Conservation (phyloP, 1,140 invertebrate genomes). For the Brachionus angularis region DNA sequence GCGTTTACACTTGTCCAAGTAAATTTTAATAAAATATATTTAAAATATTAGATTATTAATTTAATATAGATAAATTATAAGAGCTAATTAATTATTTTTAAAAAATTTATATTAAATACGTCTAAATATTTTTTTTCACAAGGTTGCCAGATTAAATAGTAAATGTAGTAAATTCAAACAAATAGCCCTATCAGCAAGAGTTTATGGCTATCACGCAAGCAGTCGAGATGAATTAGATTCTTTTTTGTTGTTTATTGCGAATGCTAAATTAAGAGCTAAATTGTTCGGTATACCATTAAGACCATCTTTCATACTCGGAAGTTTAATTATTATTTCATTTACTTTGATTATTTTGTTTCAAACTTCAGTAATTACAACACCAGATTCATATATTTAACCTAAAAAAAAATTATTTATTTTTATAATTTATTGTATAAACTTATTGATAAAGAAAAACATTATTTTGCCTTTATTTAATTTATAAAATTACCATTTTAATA, state of each 20-base stretch:
- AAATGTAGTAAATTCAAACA: slow-evolving; percentile 54
- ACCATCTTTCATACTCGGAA: slow-evolving; percentile 51
- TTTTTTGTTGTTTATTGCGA: slow-evolving; percentile 54
- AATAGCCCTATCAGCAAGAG: slow-evolving; percentile 54
- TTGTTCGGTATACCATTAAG: slow-evolving; percentile 55
- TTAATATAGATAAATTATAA: too few species aligned
- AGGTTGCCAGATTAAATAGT: slow-evolving; percentile 57
- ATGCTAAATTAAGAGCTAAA: slow-evolving; percentile 54
- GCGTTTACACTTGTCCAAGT: slow-evolving; percentile 53
- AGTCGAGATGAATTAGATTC: slow-evolving; percentile 56
- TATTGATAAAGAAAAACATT: too few species aligned
- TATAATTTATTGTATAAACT: too few species aligned
- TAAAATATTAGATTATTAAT: neutral
- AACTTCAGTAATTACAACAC: slow-evolving; percentile 45
- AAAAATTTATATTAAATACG: neutral
- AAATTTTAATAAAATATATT: slow-evolving; percentile 7
- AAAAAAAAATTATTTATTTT: too few species aligned
- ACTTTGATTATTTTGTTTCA: slow-evolving; percentile 53
- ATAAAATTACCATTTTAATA: too few species aligned
- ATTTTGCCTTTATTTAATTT: too few species aligned
- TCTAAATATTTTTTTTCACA: slow-evolving; percentile 42
- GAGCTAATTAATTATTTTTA: neutral
- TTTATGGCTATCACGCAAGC: slow-evolving; percentile 56
- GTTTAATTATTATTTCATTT: slow-evolving; percentile 49
- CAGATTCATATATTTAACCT: slow-evolving; percentile 42